Evolutionary conservation across 37 sponge, comb jelly and placozoan species (phyloP).

Genomic region (Oscarella lobularis): DNA sequence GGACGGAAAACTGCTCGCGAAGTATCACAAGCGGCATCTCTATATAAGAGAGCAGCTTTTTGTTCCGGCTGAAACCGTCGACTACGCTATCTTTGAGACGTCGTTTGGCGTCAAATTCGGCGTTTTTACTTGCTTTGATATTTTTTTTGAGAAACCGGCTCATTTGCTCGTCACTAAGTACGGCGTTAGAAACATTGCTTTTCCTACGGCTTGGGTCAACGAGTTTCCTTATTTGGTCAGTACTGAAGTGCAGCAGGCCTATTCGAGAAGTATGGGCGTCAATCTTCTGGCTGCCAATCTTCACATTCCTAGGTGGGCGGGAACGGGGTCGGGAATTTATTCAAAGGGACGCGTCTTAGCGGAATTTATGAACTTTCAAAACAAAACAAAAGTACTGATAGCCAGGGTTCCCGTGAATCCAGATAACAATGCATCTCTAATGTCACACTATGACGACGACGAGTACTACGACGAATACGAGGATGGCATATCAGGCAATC

Average conservation of each 20-base stretch:
- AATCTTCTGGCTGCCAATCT: slow-evolving; percentile 39
- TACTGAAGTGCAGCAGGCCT: slow-evolving; percentile 31
- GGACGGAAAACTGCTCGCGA: slow-evolving; percentile 34
- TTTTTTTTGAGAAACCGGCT: slow-evolving; percentile 28
- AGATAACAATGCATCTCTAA: not conserved
- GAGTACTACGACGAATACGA: not conserved
- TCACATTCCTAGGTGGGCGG: slow-evolving; percentile 9
- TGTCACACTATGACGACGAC: not conserved
- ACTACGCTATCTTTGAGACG: slow-evolving; percentile 12
- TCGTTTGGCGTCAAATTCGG: slow-evolving; percentile 56
- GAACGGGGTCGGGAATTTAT: slow-evolving; percentile 54
- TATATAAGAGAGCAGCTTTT: slow-evolving; percentile 1
- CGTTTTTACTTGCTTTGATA: slow-evolving; percentile 51
- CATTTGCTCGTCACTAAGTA: slow-evolving; percentile 5
- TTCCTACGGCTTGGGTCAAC: slow-evolving; percentile 50
- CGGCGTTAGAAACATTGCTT: slow-evolving; percentile 30
- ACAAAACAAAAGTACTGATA: not conserved
- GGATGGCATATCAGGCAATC: not conserved
- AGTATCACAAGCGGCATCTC: slow-evolving; percentile 54
- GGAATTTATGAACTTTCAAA: not conserved
- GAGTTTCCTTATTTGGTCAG: slow-evolving; percentile 18
- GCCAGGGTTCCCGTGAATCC: not conserved
- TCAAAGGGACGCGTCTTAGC: not conserved
- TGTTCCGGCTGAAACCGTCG: slow-evolving; percentile 4
- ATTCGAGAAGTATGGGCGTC: slow-evolving; percentile 11